A percentile compares a stretch with the other conserved stretches of the same genome.
Conservation (phyloP, 2,113 vertebrate species). For the Edolisoma coerulescens region DNA sequence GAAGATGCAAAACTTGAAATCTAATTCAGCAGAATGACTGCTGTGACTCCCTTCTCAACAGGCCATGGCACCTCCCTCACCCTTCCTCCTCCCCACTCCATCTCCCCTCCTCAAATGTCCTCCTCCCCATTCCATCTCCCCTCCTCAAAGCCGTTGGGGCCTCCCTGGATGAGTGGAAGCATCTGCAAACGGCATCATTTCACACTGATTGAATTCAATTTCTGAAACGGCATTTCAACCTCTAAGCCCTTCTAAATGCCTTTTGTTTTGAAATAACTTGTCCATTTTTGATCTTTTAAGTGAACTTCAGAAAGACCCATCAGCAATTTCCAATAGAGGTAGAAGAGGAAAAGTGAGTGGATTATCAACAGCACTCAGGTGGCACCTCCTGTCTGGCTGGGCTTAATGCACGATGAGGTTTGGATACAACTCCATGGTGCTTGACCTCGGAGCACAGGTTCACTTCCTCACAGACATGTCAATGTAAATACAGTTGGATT, state of each 20-base stretch:
- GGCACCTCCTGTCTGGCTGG: slow-evolving; percentile 4
- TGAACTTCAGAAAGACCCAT: neutral
- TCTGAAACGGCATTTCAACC: neutral
- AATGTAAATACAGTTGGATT: neutral
- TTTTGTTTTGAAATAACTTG: neutral
- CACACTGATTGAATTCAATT: neutral
- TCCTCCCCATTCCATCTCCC: neutral
- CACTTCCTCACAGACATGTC: neutral
- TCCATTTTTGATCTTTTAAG: neutral
- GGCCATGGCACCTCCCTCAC: neutral
- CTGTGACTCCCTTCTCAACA: neutral
- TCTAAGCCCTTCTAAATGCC: neutral
- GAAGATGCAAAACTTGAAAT: neutral
- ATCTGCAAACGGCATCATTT: neutral
- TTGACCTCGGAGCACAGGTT: slow-evolving; percentile 32
- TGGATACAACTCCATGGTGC: neutral
- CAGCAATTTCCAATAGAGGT: neutral
- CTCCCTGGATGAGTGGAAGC: neutral
- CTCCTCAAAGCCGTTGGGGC: neutral
- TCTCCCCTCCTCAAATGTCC: neutral
- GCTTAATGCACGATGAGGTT: neutral
- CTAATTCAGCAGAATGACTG: neutral
- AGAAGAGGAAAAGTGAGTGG: neutral
- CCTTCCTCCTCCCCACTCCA: neutral
- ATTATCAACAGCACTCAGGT: slow-evolving; percentile 18